Evolutionary conservation across 2,797 vertebrate species (phyloP), one percentile per base, ranked within the genome.

Genomic region (Orestias chungarensis): DNA sequence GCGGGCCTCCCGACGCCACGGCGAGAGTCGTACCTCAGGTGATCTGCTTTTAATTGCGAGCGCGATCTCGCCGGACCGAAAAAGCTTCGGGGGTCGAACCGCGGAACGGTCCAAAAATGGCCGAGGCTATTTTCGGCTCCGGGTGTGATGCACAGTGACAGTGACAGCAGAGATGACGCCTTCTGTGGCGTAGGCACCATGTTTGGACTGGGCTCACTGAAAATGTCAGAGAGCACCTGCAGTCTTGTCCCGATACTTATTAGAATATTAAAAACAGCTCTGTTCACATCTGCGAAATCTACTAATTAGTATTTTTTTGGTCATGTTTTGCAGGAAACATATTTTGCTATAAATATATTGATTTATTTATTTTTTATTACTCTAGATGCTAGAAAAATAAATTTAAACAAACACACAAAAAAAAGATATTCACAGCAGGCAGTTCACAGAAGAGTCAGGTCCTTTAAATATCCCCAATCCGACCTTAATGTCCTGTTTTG

Each of bases 81-180:
- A 17, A 74, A 74, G 38, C 50, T 46, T 2, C 25, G 43, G 57
- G 35, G 50, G 40, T 11, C 33, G 33, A 57, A 82, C 79, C 20
- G 79, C 57, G 25, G 42, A 40, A 46, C 11, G 52, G 68, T 70
- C 18, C 18, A 65, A 50, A 65, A 50, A 71, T 38, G 70, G 59
- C 33, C 17, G 74, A 15, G 59, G 73, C 80, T 46, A 72, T 84
- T 82, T 82, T 78, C 82, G 66, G 70, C 64, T 76, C 44, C 70
- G 82, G 86, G 81, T 80, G 78, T 87, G 83, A 87, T 76, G 66
- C 59, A 87, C 84, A 86, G 77, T 80, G 73, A 75, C 73, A 82
- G 20, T 64, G 83, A 85, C 77, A 73, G 74, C 29, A 64, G 66
- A 75, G 64, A 76, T 71, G 83, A 84, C 78, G 74, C 83, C 75